Conservation (phyloP, 2,888 invertebrate species). For the Lagria hirta region DNA sequence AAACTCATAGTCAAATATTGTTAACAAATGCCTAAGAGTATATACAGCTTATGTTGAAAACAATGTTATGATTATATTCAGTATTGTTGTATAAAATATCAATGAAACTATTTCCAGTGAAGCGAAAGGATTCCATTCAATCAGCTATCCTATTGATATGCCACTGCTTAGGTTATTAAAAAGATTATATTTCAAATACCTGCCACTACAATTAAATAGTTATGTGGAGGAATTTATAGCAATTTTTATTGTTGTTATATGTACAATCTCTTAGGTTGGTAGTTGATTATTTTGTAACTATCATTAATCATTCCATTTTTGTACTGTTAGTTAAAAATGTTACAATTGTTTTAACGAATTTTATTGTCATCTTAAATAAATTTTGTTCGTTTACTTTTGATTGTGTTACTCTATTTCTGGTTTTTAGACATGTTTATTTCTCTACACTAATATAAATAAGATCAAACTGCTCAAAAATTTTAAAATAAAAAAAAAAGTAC, state of each 20-base stretch:
- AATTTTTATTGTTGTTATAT: conserved; percentile 18
- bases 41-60: conserved; percentile 31
- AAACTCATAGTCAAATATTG: conserved; percentile 30
- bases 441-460: too few species aligned
- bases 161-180: conserved; percentile 19
- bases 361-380: too few species aligned
- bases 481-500: too few species aligned
- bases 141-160: conserved; percentile 6
- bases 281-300: conserved; percentile 4
- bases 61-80: conserved; percentile 20
- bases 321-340: too few species aligned
- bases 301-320: conserved; percentile 11
- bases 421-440: too few species aligned
- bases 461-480: too few species aligned
- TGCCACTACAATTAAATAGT: conserved; percentile 13
- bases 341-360: too few species aligned
- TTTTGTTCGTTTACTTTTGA: too few species aligned
- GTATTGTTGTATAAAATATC: conserved; percentile 15
- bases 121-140: conserved; percentile 9
- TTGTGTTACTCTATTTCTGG: too few species aligned
- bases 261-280: conserved; percentile 15
- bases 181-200: conserved; percentile 14
- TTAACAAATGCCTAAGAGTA: conserved; percentile 31
- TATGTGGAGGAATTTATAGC: conserved; percentile 15
- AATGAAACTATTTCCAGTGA: conserved; percentile 11